Percentiles rank a stretch among this genome's conserved stretches.
These are phyloP conservation scores for Leptinotarsa lineolata DNA, from an alignment of 1,140 invertebrate genomes.

Conservation along the genomic window DNA sequence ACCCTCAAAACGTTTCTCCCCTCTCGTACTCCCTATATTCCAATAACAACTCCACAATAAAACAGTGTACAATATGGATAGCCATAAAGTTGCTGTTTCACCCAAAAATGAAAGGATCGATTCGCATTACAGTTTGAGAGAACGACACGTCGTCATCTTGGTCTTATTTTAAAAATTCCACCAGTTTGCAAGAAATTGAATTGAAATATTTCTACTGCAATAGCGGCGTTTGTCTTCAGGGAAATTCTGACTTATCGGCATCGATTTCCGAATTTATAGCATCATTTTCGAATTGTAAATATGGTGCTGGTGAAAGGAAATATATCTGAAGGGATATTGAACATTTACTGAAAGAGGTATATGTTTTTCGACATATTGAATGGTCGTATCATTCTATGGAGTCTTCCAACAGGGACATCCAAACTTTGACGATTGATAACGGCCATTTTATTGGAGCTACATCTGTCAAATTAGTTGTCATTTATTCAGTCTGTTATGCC, in stretches of 20 bases:
- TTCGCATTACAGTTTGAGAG: constrained; percentile 14
- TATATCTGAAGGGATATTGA: background rate
- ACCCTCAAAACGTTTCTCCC: background rate
- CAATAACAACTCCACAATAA: constrained; percentile 3
- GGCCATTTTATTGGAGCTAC: too few species aligned
- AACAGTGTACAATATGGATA: background rate
- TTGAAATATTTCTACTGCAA: constrained; percentile 18
- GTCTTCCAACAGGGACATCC: too few species aligned
- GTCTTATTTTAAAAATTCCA: constrained; percentile 22
- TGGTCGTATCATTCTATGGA: too few species aligned
- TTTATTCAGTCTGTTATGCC: too few species aligned
- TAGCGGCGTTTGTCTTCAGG: constrained; percentile 14
- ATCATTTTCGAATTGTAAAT: constrained; percentile 24
- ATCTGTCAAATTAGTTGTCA: too few species aligned
- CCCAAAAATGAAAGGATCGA: constrained; percentile 3
- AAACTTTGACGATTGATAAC: too few species aligned
- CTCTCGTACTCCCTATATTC: background rate
- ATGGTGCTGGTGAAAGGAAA: constrained; percentile 10
- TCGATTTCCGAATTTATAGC: constrained; percentile 20
- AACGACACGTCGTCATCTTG: background rate
- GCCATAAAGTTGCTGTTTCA: constrained; percentile 23
- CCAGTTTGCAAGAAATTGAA: constrained; percentile 25
- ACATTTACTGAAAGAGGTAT: background rate
- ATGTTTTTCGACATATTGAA: background rate
- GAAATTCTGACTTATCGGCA: constrained; percentile 14